A percentile compares a stretch with the other conserved stretches of the same genome.
These are phyloP conservation scores for Myotis myotis DNA, from an alignment of 2,797 vertebrate species.

Conservation along the genomic window DNA sequence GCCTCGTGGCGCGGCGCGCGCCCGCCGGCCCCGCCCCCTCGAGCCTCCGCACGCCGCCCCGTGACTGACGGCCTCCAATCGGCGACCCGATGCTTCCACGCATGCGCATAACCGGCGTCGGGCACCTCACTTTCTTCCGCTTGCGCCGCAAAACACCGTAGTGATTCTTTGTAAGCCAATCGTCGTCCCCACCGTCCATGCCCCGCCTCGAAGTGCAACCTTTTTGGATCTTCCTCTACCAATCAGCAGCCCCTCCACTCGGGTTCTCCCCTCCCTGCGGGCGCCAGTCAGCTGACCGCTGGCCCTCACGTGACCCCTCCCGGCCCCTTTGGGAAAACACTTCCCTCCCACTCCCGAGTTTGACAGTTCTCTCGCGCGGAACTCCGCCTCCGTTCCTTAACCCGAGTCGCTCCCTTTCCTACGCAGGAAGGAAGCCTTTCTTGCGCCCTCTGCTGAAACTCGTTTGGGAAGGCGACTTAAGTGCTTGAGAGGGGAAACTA, in stretches of 20 bases:
- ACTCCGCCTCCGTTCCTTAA: neutral
- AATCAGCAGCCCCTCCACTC: neutral
- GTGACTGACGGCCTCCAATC: conserved; percentile 35
- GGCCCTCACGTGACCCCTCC: conserved; percentile 41
- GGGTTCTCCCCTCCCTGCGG: neutral
- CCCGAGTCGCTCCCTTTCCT: neutral
- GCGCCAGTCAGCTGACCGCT: neutral
- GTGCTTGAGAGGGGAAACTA: neutral
- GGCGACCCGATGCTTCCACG: neutral
- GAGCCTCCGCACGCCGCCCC: fast-evolving
- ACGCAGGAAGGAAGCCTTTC: neutral
- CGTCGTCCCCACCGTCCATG: neutral
- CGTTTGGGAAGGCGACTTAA: neutral
- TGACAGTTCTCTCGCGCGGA: neutral
- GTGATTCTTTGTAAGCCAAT: conserved; percentile 17
- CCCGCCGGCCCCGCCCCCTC: neutral
- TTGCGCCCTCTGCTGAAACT: conserved; percentile 66
- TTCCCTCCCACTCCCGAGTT: neutral
- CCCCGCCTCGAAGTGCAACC: neutral
- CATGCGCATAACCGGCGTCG: neutral
- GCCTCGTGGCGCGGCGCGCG: too few species aligned
- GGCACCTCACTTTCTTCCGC: fast-evolving
- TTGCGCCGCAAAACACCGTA: fast-evolving
- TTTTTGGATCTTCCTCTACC: neutral
- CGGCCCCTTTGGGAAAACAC: neutral